Evolutionary conservation across 2,113 vertebrate species (phyloP).

Genomic region (Petrocephalus zakoni): DNA sequence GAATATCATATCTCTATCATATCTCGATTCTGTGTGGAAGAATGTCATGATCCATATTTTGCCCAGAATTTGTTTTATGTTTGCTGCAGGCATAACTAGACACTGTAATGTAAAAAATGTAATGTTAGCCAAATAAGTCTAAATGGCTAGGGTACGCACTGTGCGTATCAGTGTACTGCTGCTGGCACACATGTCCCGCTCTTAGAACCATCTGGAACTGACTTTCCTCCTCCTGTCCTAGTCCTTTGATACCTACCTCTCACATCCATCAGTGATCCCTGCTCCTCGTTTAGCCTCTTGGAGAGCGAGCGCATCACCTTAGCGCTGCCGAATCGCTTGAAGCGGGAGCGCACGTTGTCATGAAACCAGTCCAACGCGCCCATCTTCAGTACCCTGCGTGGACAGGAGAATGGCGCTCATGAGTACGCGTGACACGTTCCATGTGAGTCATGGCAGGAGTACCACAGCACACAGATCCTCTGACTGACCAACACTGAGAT

Average conservation of each 20-base stretch:
- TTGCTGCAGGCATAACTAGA: background rate
- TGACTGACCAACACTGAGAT: background rate
- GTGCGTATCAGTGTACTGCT: background rate
- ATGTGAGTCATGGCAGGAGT: background rate
- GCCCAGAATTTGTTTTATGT: background rate
- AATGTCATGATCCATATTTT: no score
- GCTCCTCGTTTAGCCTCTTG: conserved; percentile 59
- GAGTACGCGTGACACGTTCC: background rate
- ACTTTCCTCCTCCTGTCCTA: background rate
- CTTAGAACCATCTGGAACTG: background rate
- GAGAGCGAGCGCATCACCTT: conserved; percentile 82
- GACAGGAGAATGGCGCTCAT: background rate
- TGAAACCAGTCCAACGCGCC: conserved; percentile 89
- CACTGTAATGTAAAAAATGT: background rate
- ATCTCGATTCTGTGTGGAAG: background rate
- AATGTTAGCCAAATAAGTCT: background rate
- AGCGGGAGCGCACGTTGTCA: conserved; percentile 72
- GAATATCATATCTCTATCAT: no score
- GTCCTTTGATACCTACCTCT: conserved; percentile 40
- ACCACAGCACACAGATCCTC: background rate
- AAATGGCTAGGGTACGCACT: background rate
- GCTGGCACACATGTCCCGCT: background rate
- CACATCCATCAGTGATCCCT: conserved; percentile 37
- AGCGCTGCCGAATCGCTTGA: conserved; percentile 83
- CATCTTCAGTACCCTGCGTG: conserved; percentile 71